Conservation (phyloP, 2,797 vertebrate species). For the Sylvia borin region DNA sequence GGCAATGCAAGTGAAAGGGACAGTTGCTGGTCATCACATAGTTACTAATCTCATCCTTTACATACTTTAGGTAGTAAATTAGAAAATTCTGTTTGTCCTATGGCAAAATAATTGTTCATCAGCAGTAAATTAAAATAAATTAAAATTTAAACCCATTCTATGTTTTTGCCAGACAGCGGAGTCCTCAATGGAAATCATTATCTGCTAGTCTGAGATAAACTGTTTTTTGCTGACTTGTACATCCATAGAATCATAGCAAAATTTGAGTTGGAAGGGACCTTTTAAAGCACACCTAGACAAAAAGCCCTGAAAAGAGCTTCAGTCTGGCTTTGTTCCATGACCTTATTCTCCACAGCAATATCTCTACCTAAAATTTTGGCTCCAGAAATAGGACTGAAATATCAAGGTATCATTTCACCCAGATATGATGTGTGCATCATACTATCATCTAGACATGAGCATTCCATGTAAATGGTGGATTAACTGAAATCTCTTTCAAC, state of each 20-base stretch:
- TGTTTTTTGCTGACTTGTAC: neutral
- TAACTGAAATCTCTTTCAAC: neutral
- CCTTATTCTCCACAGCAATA: neutral
- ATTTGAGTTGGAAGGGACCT: neutral
- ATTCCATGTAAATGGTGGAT: neutral
- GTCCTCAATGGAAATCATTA: neutral
- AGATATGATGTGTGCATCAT: neutral
- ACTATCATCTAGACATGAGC: neutral
- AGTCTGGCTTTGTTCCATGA: neutral
- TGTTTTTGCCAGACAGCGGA: neutral
- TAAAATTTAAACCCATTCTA: neutral
- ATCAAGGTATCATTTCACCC: neutral
- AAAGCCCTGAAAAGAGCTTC: neutral
- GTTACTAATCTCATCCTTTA: neutral
- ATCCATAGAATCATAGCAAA: neutral
- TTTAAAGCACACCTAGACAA: neutral
- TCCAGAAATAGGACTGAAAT: neutral
- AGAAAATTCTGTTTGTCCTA: neutral
- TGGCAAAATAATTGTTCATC: neutral
- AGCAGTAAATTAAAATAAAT: neutral
- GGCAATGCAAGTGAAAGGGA: neutral
- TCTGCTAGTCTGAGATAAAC: neutral
- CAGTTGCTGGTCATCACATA: neutral
- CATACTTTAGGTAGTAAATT: neutral
- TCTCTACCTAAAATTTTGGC: neutral